phyloP scores from a whole-genome alignment of 2,797 vertebrate genomes.

The Lagorchestes hirsutus region DNA sequence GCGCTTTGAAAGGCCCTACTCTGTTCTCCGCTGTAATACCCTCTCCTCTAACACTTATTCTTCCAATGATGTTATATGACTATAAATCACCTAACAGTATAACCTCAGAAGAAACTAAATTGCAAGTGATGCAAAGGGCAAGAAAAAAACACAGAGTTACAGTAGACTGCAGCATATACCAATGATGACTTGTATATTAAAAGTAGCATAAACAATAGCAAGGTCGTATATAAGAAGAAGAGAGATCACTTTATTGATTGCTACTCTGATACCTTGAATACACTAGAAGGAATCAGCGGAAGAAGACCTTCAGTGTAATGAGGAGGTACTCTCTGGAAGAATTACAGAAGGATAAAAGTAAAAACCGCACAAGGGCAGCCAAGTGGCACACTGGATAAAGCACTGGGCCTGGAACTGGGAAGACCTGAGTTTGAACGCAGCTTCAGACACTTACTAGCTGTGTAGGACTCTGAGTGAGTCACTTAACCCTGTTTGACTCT shows the following conservation, averaged over 20 bases:
- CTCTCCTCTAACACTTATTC: neutral
- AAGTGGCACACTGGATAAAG: neutral
- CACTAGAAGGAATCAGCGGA: neutral
- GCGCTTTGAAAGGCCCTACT: no score
- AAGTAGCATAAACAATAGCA: neutral
- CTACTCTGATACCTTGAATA: neutral
- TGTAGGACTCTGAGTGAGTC: neutral
- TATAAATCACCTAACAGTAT: neutral
- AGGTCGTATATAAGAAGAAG: neutral
- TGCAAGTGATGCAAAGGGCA: neutral
- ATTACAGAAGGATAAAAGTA: neutral
- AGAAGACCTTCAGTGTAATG: neutral
- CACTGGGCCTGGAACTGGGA: neutral
- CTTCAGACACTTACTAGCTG: neutral
- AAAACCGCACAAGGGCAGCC: neutral
- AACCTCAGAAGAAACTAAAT: neutral
- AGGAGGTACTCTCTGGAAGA: neutral
- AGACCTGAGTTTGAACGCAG: neutral
- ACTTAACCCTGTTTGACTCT: neutral
- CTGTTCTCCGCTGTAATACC: no score
- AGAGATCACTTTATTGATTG: neutral
- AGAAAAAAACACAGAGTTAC: neutral
- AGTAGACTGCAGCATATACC: neutral
- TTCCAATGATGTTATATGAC: neutral
- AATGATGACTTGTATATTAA: neutral